phyloP scores from a whole-genome alignment of 2,888 invertebrate genomes.

The Eupeodes luniger region DNA sequence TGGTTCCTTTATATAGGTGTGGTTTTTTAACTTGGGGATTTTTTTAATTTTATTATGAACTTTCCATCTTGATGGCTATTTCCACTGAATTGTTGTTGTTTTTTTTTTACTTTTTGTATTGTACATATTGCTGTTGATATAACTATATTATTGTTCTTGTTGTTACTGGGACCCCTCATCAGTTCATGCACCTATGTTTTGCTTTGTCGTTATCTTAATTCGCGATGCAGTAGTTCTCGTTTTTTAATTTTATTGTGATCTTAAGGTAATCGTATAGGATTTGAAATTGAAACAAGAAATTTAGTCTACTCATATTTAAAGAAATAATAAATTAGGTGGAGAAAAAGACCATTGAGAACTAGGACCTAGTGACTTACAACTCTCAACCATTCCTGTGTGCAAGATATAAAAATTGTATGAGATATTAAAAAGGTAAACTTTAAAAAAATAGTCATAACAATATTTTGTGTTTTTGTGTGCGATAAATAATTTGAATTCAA shows the following conservation, averaged over 20 bases:
- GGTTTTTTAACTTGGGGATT: conserved; percentile 39
- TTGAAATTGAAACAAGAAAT: not conserved
- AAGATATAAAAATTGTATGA: no score
- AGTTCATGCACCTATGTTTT: conserved; percentile 27
- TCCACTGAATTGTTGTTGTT: conserved; percentile 32
- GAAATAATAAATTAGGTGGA: no score
- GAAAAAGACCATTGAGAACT: no score
- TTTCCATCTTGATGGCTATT: conserved; percentile 37
- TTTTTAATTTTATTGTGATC: conserved; percentile 24
- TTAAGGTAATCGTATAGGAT: conserved; percentile 25
- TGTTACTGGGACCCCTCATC: conserved; percentile 9
- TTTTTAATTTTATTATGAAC: conserved; percentile 40
- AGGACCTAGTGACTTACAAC: no score
- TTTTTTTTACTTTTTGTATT: not conserved
- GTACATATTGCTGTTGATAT: not conserved
- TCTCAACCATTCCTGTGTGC: no score
- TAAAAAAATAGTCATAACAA: no score
- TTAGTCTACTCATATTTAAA: no score
- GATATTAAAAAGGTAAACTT: no score
- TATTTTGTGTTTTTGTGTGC: no score
- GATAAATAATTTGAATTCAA: no score
- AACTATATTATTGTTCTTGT: not conserved
- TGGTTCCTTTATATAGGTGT: conserved; percentile 73
- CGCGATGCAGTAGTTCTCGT: conserved; percentile 28
- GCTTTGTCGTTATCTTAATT: conserved; percentile 63